Percentiles rank a stretch among this genome's conserved stretches.
Evolutionary conservation across 2,888 invertebrate species (phyloP).

Genomic region (Coleophora flavipennella): DNA sequence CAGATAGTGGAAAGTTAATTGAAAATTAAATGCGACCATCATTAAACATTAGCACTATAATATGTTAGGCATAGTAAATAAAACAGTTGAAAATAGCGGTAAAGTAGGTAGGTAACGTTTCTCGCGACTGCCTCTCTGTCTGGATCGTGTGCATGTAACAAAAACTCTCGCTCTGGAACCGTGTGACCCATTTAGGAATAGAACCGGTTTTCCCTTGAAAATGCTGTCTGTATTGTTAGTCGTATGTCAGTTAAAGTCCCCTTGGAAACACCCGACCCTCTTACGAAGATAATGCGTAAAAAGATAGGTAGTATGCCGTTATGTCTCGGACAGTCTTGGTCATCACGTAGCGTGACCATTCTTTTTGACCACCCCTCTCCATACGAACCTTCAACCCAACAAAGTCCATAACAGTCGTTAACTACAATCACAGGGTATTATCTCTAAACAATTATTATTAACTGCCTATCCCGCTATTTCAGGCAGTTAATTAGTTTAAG

Average conservation of each 20-base stretch:
- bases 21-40: too few species aligned
- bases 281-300: slow-evolving; percentile 60
- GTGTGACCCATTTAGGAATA: slow-evolving; percentile 70
- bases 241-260: slow-evolving; percentile 61
- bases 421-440: slow-evolving; percentile 35
- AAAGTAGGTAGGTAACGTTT: slow-evolving; percentile 7
- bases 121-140: too few species aligned
- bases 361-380: slow-evolving; percentile 53
- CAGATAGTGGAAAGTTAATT: too few species aligned
- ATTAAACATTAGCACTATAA: too few species aligned
- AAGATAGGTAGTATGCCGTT: slow-evolving; percentile 52
- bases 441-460: slow-evolving; percentile 7
- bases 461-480: slow-evolving; percentile 6
- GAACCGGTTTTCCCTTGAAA: slow-evolving; percentile 69
- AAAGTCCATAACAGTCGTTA: slow-evolving; percentile 36
- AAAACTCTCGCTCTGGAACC: slow-evolving; percentile 61
- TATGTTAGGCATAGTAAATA: too few species aligned
- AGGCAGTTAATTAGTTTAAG: slow-evolving; percentile 30
- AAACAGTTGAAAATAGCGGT: slow-evolving; percentile 5
- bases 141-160: slow-evolving; percentile 40
- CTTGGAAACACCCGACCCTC: slow-evolving; percentile 60
- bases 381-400: slow-evolving; percentile 43
- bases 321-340: slow-evolving; percentile 46
- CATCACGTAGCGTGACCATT: slow-evolving; percentile 60
- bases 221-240: slow-evolving; percentile 58